A percentile compares a stretch with the other conserved stretches of the same genome.
Conservation (phyloP, 1,140 invertebrate genomes). For the Dinoponera quadriceps region DNA sequence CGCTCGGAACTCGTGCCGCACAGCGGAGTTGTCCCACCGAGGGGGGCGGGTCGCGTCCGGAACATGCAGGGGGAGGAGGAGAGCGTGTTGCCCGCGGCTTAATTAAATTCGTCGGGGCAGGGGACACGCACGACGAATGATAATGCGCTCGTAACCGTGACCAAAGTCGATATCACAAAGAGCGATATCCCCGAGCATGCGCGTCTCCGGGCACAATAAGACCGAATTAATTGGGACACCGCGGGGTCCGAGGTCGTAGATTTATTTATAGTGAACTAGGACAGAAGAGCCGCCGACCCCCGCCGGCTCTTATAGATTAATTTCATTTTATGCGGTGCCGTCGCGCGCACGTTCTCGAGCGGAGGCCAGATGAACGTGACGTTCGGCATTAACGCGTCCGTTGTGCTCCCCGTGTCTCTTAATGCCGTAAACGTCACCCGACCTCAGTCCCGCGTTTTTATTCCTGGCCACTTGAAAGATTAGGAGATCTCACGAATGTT, state of each 20-base stretch:
- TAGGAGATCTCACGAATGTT: too few relatives aligned
- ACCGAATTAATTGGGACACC: conserved; percentile 80
- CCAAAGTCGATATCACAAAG: conserved; percentile 67
- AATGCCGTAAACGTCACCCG: too few relatives aligned
- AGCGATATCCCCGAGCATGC: conserved; percentile 60
- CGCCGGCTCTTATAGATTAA: conserved; percentile 73
- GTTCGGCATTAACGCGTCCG: conserved; percentile 47
- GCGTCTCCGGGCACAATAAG: conserved; percentile 71
- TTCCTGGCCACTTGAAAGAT: too few relatives aligned
- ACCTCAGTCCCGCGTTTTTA: too few relatives aligned
- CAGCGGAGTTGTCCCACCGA: neutral
- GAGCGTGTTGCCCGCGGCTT: conserved; percentile 52
- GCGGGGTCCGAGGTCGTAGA: conserved; percentile 66
- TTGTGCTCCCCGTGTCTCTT: conserved; percentile 3
- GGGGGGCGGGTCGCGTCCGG: too few relatives aligned
- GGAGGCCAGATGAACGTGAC: conserved; percentile 53
- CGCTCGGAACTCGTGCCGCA: conserved; percentile 20
- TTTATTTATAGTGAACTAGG: conserved; percentile 79
- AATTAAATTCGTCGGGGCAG: conserved; percentile 66
- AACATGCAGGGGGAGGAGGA: neutral
- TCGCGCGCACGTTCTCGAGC: conserved; percentile 20
- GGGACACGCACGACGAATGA: conserved; percentile 53
- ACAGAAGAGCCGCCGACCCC: conserved; percentile 70
- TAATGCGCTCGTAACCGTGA: conserved; percentile 66
- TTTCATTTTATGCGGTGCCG: conserved; percentile 75